Percentiles rank a stretch among this genome's conserved stretches.
Evolutionary conservation across 1,140 invertebrate species (phyloP).

Genomic region (Drosophila nasuta): DNA sequence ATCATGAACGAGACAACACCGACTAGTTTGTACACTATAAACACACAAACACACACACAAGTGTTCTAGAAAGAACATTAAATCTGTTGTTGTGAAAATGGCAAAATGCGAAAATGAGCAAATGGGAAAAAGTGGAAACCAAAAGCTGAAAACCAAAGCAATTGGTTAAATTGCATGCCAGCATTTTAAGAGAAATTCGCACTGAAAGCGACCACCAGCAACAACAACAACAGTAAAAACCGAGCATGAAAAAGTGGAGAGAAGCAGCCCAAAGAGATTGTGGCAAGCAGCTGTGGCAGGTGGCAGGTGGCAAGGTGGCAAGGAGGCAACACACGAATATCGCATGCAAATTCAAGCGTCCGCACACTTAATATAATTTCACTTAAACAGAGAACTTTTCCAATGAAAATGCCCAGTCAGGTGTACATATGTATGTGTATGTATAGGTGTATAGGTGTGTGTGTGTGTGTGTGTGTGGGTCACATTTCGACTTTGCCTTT

Average conservation of each 20-base stretch:
- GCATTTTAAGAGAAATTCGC: conserved; percentile 21
- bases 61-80: too few species aligned
- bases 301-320: conserved; percentile 25
- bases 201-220: conserved; percentile 1
- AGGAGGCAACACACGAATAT: conserved; percentile 63
- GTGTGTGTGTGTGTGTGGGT: conserved; percentile 41
- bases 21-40: too few species aligned
- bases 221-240: not conserved
- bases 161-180: conserved; percentile 35
- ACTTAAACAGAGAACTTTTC: conserved; percentile 57
- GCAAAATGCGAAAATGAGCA: not conserved
- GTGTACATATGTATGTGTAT: not conserved
- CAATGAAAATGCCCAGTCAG: not conserved
- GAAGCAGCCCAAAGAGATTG: conserved; percentile 30
- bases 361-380: conserved; percentile 82
- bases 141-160: conserved; percentile 24
- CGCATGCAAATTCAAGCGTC: conserved; percentile 77
- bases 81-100: too few species aligned
- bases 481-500: conserved; percentile 59
- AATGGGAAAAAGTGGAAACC: not conserved
- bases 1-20: too few species aligned
- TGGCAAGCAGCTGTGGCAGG: conserved; percentile 27
- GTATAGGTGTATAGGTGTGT: not conserved
- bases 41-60: too few species aligned
- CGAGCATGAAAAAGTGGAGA: not conserved